Percentiles rank a stretch among this genome's conserved stretches.
Evolutionary conservation across 2,888 invertebrate genomes (phyloP).

Genomic region (Mythimna albipuncta): DNA sequence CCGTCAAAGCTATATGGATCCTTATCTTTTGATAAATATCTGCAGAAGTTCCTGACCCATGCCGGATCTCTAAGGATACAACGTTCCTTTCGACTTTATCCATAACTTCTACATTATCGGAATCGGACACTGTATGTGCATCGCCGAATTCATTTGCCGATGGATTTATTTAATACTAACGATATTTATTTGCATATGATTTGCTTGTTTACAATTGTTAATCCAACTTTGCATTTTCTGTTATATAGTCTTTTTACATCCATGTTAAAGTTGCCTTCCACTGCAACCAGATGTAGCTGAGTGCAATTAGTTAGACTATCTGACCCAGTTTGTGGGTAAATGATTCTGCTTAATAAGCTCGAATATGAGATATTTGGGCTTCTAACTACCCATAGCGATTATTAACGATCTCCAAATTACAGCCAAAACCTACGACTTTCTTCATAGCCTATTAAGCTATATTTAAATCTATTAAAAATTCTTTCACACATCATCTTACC

Average conservation of each 20-base stretch:
- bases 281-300: not conserved
- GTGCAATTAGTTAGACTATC: not conserved
- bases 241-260: not conserved
- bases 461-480: not conserved
- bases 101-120: conserved; percentile 22
- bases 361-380: not conserved
- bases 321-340: no score
- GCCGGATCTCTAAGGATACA: conserved; percentile 20
- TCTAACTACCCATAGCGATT: not conserved
- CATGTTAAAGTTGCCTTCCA: not conserved
- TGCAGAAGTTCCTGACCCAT: conserved; percentile 30
- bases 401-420: not conserved
- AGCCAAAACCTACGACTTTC: not conserved
- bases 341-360: not conserved
- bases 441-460: not conserved
- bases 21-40: conserved; percentile 42
- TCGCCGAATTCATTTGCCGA: conserved; percentile 18
- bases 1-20: conserved; percentile 38
- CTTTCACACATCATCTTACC: no score
- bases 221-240: conserved; percentile 25
- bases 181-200: conserved; percentile 32
- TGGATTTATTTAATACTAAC: conserved; percentile 33
- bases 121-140: conserved; percentile 23
- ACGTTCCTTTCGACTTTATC: conserved; percentile 37
- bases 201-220: conserved; percentile 19